A percentile compares a stretch with the other conserved stretches of the same genome.
Conservation (phyloP, 1,140 invertebrate species). For the Bradysia coprophila region DNA sequence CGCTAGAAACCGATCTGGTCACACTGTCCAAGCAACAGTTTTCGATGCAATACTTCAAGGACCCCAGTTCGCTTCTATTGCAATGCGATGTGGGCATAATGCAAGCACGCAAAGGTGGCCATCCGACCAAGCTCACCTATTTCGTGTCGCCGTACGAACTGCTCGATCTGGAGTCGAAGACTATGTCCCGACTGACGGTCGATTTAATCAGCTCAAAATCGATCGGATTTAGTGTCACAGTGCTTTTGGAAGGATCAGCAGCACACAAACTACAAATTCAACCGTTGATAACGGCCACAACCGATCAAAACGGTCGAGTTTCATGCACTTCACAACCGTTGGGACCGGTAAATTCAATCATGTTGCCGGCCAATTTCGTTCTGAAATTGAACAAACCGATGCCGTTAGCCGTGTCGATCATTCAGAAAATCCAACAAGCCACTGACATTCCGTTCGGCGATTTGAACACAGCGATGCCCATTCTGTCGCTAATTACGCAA, state of each 20-base stretch:
- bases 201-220: slow-evolving; percentile 38
- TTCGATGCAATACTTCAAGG: slow-evolving; percentile 53
- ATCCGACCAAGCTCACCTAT: slow-evolving; percentile 85
- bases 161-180: slow-evolving; percentile 52
- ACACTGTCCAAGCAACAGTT: slow-evolving; percentile 55
- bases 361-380: slow-evolving; percentile 79
- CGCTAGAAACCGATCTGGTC: slow-evolving; percentile 79
- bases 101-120: slow-evolving; percentile 58
- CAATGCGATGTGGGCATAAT: slow-evolving; percentile 77
- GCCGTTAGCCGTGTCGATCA: slow-evolving; percentile 34
- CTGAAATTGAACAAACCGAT: slow-evolving; percentile 71
- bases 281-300: slow-evolving; percentile 56
- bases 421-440: slow-evolving; percentile 2
- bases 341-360: slow-evolving; percentile 65
- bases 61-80: slow-evolving; percentile 71
- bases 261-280: slow-evolving; percentile 73
- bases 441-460: slow-evolving; percentile 9
- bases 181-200: slow-evolving; percentile 51
- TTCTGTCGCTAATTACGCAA: slow-evolving; percentile 16
- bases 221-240: slow-evolving; percentile 71
- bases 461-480: slow-evolving; percentile 35
- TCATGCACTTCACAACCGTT: slow-evolving; percentile 62
- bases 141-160: slow-evolving; percentile 91
- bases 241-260: slow-evolving; percentile 77
- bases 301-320: slow-evolving; percentile 51